Evolutionary conservation across 2,797 vertebrate species (phyloP).

Genomic region (Periparus ater): DNA sequence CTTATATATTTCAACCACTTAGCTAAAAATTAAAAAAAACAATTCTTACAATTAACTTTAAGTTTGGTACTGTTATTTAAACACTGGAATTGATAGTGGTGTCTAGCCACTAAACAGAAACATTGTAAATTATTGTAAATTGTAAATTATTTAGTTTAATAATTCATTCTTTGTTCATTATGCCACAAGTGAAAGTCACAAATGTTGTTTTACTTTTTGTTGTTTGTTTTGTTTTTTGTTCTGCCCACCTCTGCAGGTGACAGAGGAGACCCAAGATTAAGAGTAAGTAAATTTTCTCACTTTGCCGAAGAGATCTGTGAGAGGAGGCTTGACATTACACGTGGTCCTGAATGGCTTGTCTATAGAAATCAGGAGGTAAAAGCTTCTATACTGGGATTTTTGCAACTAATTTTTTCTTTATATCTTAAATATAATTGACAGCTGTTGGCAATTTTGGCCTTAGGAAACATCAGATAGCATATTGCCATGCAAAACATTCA

Average conservation of each 20-base stretch:
- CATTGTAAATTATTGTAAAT: neutral
- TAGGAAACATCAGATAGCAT: neutral
- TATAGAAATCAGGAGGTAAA: neutral
- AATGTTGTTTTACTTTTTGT: neutral
- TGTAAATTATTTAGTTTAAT: neutral
- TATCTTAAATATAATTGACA: neutral
- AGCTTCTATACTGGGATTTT: accelerated
- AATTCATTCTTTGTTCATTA: neutral
- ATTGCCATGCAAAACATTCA: neutral
- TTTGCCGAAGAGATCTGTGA: neutral
- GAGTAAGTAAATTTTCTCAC: neutral
- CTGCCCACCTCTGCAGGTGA: neutral
- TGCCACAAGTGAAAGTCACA: neutral
- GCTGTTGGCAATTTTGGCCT: neutral
- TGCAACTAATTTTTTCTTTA: neutral
- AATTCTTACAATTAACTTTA: neutral
- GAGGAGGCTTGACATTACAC: accelerated
- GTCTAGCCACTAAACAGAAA: neutral
- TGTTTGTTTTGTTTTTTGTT: neutral
- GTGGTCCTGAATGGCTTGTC: neutral
- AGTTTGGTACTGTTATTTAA: neutral
- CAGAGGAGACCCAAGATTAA: neutral
- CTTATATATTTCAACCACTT: neutral
- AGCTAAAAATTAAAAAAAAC: neutral
- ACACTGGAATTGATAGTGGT: neutral